Conservation (phyloP, 92 coral and sea anemone species). For the Paragorgia papillata region DNA sequence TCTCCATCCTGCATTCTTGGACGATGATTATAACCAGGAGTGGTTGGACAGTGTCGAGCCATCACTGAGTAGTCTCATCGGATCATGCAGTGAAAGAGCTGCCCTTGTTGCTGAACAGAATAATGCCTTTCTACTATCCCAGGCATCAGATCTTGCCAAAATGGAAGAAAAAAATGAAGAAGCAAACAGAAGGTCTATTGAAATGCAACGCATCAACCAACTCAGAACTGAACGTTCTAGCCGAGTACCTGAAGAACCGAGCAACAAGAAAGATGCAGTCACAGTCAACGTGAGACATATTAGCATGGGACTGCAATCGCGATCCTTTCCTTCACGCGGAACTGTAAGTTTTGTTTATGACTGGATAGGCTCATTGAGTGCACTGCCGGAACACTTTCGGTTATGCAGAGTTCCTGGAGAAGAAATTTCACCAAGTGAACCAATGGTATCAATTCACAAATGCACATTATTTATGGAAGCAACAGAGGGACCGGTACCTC, state of each 20-base stretch:
- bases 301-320: conserved; percentile 47
- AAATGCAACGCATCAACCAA: conserved; percentile 44
- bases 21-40: neutral
- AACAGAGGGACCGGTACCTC: too few relatives aligned
- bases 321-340: conserved; percentile 40
- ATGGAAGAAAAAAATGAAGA: conserved; percentile 30
- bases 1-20: conserved; percentile 1
- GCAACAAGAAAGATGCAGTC: conserved; percentile 32
- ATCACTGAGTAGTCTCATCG: conserved; percentile 36
- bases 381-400: conserved; percentile 43
- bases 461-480: conserved; percentile 43
- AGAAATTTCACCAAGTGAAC: conserved; percentile 41
- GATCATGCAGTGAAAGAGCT: conserved; percentile 46
- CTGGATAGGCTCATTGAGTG: conserved; percentile 55
- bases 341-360: conserved; percentile 56
- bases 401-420: conserved; percentile 41
- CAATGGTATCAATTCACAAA: conserved; percentile 38
- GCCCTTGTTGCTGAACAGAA: conserved; percentile 9
- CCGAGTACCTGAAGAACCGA: conserved; percentile 55
- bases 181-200: conserved; percentile 2
- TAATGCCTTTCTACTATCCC: conserved; percentile 29
- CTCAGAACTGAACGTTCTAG: conserved; percentile 53
- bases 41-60: conserved; percentile 7
- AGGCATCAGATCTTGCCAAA: conserved; percentile 28
- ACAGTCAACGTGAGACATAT: conserved; percentile 62